Conservation (phyloP, 2,797 vertebrate genomes). For the Myotis findleyi region DNA sequence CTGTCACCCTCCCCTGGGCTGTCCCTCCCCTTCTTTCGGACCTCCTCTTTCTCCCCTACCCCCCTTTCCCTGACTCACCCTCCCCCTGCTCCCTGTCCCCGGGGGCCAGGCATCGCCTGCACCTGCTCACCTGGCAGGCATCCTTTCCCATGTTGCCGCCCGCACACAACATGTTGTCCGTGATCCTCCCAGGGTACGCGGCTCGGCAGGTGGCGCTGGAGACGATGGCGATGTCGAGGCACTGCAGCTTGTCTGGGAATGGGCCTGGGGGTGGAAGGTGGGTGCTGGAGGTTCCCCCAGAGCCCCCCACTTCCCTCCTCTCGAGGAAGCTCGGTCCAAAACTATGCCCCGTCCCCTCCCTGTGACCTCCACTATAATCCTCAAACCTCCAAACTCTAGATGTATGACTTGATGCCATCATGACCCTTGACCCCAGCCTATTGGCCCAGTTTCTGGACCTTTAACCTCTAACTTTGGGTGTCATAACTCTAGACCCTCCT, state of each 20-base stretch:
- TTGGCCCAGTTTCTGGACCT: not conserved
- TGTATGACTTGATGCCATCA: not conserved
- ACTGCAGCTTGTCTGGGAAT: conserved; percentile 76
- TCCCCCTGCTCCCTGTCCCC: not conserved
- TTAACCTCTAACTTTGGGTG: not conserved
- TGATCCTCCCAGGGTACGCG: conserved; percentile 69
- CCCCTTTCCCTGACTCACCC: not conserved
- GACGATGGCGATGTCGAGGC: conserved; percentile 69
- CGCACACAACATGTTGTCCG: conserved; percentile 76
- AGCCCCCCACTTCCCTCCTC: not conserved
- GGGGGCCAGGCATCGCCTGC: fast-evolving
- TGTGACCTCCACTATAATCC: not conserved
- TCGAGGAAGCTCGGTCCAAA: not conserved
- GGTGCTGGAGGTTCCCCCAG: not conserved
- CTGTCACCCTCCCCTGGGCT: not conserved
- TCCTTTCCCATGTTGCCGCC: conserved; percentile 47
- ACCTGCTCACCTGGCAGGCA: conserved; percentile 73
- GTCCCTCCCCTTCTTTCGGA: not conserved
- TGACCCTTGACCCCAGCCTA: not conserved
- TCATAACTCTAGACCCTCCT: not conserved
- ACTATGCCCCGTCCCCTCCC: not conserved
- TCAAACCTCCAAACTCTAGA: not conserved
- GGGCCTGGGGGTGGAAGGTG: conserved; percentile 27
- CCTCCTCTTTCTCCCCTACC: not conserved
- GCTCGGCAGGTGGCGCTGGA: not conserved